Conservation (phyloP, 1,140 invertebrate species). For the Brachionus angularis region DNA sequence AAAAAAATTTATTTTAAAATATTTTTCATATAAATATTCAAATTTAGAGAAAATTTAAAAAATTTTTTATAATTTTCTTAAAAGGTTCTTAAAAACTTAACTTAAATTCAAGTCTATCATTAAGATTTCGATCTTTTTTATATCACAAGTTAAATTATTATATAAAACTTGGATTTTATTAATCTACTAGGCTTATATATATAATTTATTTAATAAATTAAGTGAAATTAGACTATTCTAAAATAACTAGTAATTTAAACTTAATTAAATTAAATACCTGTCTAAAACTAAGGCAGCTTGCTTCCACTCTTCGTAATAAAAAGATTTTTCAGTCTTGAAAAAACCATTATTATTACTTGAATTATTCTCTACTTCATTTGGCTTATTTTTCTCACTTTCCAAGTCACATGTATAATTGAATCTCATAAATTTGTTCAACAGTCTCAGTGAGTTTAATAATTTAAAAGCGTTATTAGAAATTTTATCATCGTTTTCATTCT, state of each 20-base stretch:
- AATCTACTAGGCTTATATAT: too few species aligned
- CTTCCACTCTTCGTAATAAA: constrained; percentile 42
- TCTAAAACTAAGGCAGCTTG: constrained; percentile 32
- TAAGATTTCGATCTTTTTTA: too few species aligned
- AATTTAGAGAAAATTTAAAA: too few species aligned
- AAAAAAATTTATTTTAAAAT: background rate
- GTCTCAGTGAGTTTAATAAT: background rate
- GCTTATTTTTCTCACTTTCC: background rate
- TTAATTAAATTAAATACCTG: too few species aligned
- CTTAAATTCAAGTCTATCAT: too few species aligned
- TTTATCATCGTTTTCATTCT: background rate
- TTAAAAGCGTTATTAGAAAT: background rate
- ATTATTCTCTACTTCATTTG: background rate
- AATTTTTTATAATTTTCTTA: too few species aligned
- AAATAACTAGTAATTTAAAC: too few species aligned
- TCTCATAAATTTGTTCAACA: constrained; percentile 28
- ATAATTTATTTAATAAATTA: too few species aligned
- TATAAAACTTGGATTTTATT: too few species aligned
- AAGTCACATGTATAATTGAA: background rate
- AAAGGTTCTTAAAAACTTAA: background rate
- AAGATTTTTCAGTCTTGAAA: background rate
- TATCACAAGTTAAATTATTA: too few species aligned
- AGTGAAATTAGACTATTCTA: too few species aligned
- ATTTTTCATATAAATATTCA: background rate
- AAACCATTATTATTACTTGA: background rate